A percentile compares a stretch with the other conserved stretches of the same genome.
These are phyloP conservation scores for Potamarius usumacintae DNA, from an alignment of 2,113 vertebrate species.

Conservation along the genomic window DNA sequence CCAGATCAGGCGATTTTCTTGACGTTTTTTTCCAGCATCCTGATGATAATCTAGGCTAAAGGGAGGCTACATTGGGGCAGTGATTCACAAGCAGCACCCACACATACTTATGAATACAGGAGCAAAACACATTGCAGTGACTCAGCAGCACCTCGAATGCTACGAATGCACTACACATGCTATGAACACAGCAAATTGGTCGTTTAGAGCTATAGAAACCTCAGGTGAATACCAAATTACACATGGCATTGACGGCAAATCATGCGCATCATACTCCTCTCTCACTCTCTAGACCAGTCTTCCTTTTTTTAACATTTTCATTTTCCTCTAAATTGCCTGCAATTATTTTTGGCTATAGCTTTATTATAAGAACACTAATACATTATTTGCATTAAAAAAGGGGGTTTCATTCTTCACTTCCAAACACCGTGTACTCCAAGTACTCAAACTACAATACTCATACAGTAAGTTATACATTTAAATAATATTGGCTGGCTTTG, in stretches of 20 bases:
- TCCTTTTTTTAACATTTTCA: neutral
- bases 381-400: neutral
- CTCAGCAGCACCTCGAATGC: neutral
- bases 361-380: neutral
- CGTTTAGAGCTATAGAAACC: neutral
- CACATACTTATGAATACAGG: neutral
- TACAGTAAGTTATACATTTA: neutral
- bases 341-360: neutral
- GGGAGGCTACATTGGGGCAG: neutral
- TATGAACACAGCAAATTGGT: neutral
- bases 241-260: neutral
- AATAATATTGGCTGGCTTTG: too few relatives aligned
- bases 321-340: neutral
- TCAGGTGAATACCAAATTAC: neutral
- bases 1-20: constrained; percentile 51
- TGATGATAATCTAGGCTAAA: constrained; percentile 26
- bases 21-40: constrained; percentile 32
- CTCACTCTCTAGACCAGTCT: neutral
- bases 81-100: constrained; percentile 32
- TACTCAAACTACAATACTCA: neutral
- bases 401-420: neutral
- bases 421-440: neutral
- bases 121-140: constrained; percentile 22
- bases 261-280: neutral
- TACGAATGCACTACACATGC: neutral